Evolutionary conservation across 2,888 invertebrate species (phyloP).

Genomic region (Chymomyza procnemis): DNA sequence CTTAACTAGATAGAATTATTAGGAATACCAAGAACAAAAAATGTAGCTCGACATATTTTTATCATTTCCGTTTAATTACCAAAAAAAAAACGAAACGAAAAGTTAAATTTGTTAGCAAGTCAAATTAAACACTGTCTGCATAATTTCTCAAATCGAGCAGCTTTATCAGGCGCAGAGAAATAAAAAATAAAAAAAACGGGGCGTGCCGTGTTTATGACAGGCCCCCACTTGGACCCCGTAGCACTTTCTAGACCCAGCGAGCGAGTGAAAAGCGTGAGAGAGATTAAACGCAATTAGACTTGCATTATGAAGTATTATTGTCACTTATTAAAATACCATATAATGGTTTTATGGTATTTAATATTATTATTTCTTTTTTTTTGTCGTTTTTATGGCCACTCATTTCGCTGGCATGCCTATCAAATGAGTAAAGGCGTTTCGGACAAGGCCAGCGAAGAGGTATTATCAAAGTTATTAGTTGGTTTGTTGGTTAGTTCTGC

Average conservation of each 20-base stretch:
- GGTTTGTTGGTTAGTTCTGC: no score
- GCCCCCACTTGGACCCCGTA: neutral
- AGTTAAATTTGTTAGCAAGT: conserved; percentile 14
- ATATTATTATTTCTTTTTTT: no score
- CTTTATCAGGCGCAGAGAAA: conserved; percentile 27
- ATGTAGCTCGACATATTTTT: neutral
- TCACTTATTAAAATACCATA: neutral
- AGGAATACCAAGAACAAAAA: neutral
- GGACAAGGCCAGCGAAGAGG: no score
- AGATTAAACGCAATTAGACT: conserved; percentile 2
- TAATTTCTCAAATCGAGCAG: conserved; percentile 38
- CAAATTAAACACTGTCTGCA: conserved; percentile 63
- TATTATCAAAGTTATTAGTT: no score
- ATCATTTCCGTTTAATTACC: conserved; percentile 65
- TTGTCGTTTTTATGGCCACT: neutral
- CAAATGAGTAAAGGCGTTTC: neutral
- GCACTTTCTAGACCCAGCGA: neutral
- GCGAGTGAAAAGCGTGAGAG: neutral
- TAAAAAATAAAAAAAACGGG: conserved; percentile 10
- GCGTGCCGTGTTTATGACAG: conserved; percentile 40
- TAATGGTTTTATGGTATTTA: conserved; percentile 2
- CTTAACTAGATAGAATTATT: neutral
- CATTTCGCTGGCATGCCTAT: neutral
- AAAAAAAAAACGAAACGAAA: conserved; percentile 50
- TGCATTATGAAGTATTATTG: neutral